These are phyloP conservation scores for Zosterops borbonicus DNA, from an alignment of 2,113 vertebrate genomes.

Conservation along the genomic window DNA sequence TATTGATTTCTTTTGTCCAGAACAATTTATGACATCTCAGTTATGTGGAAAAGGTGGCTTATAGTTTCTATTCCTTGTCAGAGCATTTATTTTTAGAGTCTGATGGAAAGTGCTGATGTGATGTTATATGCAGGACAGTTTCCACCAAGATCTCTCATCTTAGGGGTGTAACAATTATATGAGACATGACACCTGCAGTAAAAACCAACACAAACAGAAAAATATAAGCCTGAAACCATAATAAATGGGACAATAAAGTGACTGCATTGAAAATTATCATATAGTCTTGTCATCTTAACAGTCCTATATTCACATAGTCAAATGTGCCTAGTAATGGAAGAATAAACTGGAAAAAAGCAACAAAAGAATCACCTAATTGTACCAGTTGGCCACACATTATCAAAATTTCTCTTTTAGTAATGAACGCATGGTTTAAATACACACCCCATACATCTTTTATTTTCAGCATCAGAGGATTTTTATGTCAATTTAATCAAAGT, in stretches of 20 bases:
- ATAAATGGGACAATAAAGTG: neutral
- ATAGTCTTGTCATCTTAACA: neutral
- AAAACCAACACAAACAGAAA: neutral
- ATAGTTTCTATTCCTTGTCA: neutral
- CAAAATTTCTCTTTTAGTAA: neutral
- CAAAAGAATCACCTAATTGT: neutral
- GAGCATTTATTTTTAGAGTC: neutral
- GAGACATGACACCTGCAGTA: neutral
- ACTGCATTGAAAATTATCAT: neutral
- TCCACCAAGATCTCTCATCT: neutral
- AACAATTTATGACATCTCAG: neutral
- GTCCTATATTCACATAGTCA: neutral
- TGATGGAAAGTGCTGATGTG: neutral
- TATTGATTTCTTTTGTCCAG: neutral
- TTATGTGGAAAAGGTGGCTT: neutral
- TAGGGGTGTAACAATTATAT: neutral
- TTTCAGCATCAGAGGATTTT: neutral
- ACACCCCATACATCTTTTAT: rapidly evolving
- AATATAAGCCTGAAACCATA: neutral
- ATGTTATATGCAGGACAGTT: neutral
- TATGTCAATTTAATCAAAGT: neutral
- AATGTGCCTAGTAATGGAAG: neutral
- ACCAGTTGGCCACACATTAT: neutral
- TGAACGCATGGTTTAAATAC: neutral
- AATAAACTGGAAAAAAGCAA: neutral